Evolutionary conservation across 1,140 invertebrate genomes (phyloP).

Genomic region (Akabosia matsudoensis): DNA sequence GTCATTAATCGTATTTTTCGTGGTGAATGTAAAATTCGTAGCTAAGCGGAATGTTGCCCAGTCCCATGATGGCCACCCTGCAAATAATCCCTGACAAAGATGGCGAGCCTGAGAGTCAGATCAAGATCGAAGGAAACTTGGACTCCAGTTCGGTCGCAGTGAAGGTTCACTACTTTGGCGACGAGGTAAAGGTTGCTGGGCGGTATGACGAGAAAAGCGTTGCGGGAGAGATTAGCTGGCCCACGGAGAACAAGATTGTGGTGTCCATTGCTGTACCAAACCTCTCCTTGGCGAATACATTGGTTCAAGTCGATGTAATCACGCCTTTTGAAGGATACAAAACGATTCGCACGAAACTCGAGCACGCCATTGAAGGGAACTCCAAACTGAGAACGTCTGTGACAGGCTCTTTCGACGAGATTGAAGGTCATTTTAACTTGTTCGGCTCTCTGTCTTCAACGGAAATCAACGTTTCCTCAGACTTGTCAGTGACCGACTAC

Average conservation of each 20-base stretch:
- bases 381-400: constrained; percentile 12
- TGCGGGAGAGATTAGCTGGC: background rate
- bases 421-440: background rate
- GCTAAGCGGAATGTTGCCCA: constrained; percentile 19
- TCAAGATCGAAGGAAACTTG: constrained; percentile 12
- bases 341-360: constrained; percentile 19
- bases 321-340: constrained; percentile 40
- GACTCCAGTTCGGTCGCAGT: constrained; percentile 13
- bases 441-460: background rate
- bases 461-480: background rate
- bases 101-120: constrained; percentile 7
- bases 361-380: constrained; percentile 25
- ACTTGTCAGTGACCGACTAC: background rate
- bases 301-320: constrained; percentile 22
- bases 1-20: background rate
- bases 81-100: constrained; percentile 25
- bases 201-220: constrained; percentile 2
- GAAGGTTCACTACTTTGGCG: constrained; percentile 35
- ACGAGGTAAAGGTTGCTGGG: constrained; percentile 3
- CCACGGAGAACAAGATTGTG: background rate
- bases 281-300: background rate
- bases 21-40: background rate
- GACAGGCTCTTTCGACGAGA: constrained; percentile 16
- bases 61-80: background rate
- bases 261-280: background rate